Evolutionary conservation across 2,888 invertebrate species (phyloP).

Genomic region (Erannis defoliaria): DNA sequence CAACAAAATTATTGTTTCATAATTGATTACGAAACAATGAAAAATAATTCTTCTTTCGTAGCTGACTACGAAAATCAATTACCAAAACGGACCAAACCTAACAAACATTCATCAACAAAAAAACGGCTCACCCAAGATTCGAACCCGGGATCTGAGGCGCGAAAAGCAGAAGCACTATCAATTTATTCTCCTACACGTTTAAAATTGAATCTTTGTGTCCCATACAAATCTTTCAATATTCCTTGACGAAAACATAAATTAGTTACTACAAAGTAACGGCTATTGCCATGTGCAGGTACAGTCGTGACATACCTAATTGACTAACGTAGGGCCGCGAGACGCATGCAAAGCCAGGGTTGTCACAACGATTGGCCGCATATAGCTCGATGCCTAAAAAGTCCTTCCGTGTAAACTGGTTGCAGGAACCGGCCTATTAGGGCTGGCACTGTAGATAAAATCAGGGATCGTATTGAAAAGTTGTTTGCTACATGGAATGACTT

Average conservation of each 20-base stretch:
- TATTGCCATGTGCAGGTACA: slow-evolving; percentile 50
- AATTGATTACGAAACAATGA: too few relatives aligned
- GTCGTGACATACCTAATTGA: slow-evolving; percentile 62
- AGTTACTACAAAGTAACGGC: slow-evolving; percentile 22
- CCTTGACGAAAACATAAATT: slow-evolving; percentile 19
- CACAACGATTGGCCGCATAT: slow-evolving; percentile 67
- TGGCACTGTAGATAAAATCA: slow-evolving; percentile 48
- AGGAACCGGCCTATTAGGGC: slow-evolving; percentile 58
- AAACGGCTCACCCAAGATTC: too few relatives aligned
- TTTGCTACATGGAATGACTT: slow-evolving; percentile 40
- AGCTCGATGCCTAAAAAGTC: slow-evolving; percentile 74
- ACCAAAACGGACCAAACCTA: too few relatives aligned
- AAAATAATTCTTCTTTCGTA: too few relatives aligned
- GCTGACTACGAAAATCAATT: too few relatives aligned
- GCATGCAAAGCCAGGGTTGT: slow-evolving; percentile 68
- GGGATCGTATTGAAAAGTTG: slow-evolving; percentile 46
- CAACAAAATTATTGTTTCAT: too few relatives aligned
- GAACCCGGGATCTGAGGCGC: too few relatives aligned
- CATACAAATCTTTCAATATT: not conserved
- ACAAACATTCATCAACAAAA: too few relatives aligned
- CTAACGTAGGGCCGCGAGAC: slow-evolving; percentile 57
- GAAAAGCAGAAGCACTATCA: not conserved
- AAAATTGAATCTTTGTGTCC: not conserved
- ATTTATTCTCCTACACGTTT: not conserved
- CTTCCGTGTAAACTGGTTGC: slow-evolving; percentile 77